Evolutionary conservation across 2,113 vertebrate species (phyloP).

Genomic region (Mohoua ochrocephala): DNA sequence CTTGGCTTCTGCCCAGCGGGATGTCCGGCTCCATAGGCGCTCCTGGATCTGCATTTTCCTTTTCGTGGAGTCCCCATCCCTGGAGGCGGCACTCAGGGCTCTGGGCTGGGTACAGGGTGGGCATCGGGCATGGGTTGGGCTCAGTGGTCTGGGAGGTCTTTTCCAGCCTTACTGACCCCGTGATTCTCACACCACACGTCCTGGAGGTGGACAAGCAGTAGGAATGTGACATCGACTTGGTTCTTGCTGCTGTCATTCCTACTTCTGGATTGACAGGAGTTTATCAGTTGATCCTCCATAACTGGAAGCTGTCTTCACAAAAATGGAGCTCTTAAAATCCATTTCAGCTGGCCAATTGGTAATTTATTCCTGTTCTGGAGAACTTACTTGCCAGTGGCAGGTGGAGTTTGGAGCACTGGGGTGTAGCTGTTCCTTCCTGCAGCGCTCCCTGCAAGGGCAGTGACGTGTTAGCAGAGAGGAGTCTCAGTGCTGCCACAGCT

Average conservation of each 20-base stretch:
- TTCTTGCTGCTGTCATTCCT: not conserved
- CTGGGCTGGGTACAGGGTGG: not conserved
- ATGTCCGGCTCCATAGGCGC: not conserved
- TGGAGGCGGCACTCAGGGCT: not conserved
- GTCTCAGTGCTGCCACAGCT: not conserved
- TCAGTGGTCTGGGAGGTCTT: not conserved
- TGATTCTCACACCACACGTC: not conserved
- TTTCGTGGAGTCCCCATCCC: not conserved
- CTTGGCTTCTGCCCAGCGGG: fast-evolving
- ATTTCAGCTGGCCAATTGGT: not conserved
- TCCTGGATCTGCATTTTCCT: not conserved
- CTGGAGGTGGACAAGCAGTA: not conserved
- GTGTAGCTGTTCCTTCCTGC: not conserved
- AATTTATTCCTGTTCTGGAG: not conserved
- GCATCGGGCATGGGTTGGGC: too few species aligned
- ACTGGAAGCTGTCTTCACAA: not conserved
- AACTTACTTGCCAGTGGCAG: not conserved
- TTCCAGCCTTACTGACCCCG: not conserved
- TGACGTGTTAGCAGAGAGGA: not conserved
- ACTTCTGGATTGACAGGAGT: not conserved
- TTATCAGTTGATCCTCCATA: not conserved
- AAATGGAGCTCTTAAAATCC: not conserved
- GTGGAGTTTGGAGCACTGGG: not conserved
- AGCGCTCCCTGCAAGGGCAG: not conserved
- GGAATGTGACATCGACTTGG: not conserved